Evolutionary conservation across 2,113 vertebrate genomes (phyloP).

Genomic region (Regulus satrapa): DNA sequence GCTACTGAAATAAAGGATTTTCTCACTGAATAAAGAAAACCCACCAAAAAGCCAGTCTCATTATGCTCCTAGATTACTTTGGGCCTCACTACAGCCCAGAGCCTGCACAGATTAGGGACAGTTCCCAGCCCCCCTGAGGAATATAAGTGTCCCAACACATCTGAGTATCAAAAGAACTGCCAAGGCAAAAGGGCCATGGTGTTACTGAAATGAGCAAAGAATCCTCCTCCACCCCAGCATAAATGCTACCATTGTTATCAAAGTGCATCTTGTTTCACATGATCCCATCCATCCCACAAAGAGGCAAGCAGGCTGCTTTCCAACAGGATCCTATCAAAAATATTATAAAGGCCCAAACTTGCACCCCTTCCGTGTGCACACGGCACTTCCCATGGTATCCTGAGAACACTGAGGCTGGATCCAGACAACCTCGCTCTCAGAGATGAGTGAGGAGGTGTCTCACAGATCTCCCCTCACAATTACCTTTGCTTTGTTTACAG

Average conservation of each 20-base stretch:
- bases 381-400: not conserved
- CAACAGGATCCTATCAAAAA: not conserved
- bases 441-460: not conserved
- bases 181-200: not conserved
- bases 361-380: not conserved
- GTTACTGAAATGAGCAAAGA: not conserved
- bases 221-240: not conserved
- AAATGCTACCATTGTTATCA: not conserved
- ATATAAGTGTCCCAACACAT: not conserved
- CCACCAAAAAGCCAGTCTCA: not conserved
- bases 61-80: not conserved
- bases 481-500: not conserved
- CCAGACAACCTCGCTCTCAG: not conserved
- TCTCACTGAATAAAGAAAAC: not conserved
- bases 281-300: not conserved
- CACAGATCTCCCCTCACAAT: not conserved
- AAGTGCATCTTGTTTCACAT: not conserved
- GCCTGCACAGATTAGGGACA: not conserved
- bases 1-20: not conserved
- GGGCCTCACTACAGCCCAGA: not conserved
- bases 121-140: not conserved
- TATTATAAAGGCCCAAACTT: not conserved
- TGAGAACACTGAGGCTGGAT: not conserved
- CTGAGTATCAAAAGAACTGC: not conserved
- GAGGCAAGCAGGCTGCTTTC: not conserved